Evolutionary conservation across 2,113 vertebrate species (phyloP).

Genomic region (Regulus satrapa): DNA sequence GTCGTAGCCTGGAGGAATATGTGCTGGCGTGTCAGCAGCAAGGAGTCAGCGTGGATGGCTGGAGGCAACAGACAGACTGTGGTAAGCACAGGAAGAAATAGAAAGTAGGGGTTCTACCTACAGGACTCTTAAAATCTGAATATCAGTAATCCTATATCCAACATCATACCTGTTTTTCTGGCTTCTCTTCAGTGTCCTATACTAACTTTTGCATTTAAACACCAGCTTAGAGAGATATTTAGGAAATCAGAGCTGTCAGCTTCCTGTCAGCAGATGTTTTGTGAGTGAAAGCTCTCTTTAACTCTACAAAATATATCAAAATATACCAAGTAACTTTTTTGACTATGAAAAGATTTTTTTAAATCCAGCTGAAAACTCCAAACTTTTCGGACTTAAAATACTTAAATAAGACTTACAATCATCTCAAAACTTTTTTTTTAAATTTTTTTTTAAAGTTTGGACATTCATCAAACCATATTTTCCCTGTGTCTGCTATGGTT

Average conservation of each 20-base stretch:
- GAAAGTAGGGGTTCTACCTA: background rate
- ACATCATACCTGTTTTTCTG: background rate
- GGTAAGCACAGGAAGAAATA: background rate
- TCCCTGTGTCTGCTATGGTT: background rate
- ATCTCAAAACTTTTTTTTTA: background rate
- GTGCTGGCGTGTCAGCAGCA: constrained; percentile 55
- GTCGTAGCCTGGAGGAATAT: constrained; percentile 56
- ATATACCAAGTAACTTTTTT: background rate
- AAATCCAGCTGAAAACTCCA: background rate
- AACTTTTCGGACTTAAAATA: background rate
- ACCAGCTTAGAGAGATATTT: background rate
- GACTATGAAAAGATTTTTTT: background rate
- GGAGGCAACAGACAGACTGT: constrained; percentile 43
- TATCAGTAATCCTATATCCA: too few species aligned
- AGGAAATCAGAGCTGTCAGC: background rate
- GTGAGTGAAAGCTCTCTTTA: background rate
- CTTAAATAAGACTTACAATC: background rate
- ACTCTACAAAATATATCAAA: background rate
- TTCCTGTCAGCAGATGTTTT: background rate
- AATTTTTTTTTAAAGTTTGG: background rate
- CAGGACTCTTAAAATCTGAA: background rate
- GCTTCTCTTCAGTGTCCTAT: background rate
- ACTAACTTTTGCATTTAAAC: background rate
- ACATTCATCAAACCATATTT: background rate
- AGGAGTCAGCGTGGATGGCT: constrained; percentile 20